Evolutionary conservation across 2,888 invertebrate species (phyloP), one percentile per base, ranked within the genome.

Genomic region (Drosophila greeni): DNA sequence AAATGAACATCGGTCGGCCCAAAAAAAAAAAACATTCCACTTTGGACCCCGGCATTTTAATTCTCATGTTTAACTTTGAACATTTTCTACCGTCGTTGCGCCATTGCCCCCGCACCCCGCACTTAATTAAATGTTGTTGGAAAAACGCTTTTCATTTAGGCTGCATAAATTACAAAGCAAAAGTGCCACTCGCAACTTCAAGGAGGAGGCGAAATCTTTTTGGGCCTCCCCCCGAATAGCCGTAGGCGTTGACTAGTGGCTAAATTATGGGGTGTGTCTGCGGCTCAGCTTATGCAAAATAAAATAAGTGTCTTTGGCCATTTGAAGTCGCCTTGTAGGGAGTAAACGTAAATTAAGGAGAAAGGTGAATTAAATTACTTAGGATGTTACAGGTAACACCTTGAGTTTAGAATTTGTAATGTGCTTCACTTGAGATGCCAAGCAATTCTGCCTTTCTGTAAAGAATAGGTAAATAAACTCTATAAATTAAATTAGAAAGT

Each of bases 51-150:
- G 71, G 31, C 43, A 65, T 42, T 74, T 68, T 77, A 75, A 79
- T 79, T 77, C 67, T 61, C 65, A 72, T 79, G 75, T 79, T 78
- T 67, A 74, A 78, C 80, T 78, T 78, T 74, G 80, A 76, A 76
- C 76, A 81, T 66, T 76, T 58, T 65, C 66, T 47, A 66, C 72
- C 72, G 33, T 39, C 34, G 39, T n/a, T 20, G 14, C 64, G 33
- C 33, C 34, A 42, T 14, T 16, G 14, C 12, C 48, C 54, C 66
- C 34, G 18, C 31, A 52, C 75, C 42, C 60, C 48, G 54, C 66
- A 81, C 81, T 75, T 81, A 80, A 80, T 80, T 81, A 81, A 80
- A 80, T 80, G 77, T 79, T 78, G 77, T 75, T 76, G 70, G 72
- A 75, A 53, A 67, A 77, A 77, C 70, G 79, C 79, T 79, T 80